Percentiles rank a stretch among this genome's conserved stretches.
Conservation (phyloP, 2,113 vertebrate species). For the Lepidothrix coronata region DNA sequence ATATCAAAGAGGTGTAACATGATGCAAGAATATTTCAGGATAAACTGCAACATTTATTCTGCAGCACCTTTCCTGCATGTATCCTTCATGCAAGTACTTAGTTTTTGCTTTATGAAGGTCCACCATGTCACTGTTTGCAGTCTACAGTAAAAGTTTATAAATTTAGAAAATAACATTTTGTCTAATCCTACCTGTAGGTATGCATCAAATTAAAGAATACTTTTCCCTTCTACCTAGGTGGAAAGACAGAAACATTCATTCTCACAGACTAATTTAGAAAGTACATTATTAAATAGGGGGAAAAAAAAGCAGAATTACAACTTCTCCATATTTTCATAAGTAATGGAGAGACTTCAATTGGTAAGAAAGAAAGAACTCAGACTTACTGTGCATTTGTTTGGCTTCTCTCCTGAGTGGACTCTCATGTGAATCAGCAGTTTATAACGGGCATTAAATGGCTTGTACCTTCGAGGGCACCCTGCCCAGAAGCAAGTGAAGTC, state of each 20-base stretch:
- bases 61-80: neutral
- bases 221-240: neutral
- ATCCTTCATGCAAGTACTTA: neutral
- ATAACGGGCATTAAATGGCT: conserved; percentile 95
- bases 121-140: neutral
- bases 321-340: neutral
- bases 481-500: conserved; percentile 96
- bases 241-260: neutral
- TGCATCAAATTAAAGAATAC: neutral
- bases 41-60: neutral
- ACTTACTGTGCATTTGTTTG: conserved; percentile 95
- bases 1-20: neutral
- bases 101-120: neutral
- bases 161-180: neutral
- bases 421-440: conserved; percentile 98
- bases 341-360: neutral
- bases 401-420: conserved; percentile 97
- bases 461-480: conserved; percentile 87
- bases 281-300: neutral
- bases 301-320: neutral
- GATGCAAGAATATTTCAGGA: neutral
- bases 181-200: neutral
- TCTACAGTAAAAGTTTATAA: neutral
- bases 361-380: neutral
- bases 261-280: neutral